Evolutionary conservation across 2,888 invertebrate species (phyloP).

Genomic region (Oscheius sp.): DNA sequence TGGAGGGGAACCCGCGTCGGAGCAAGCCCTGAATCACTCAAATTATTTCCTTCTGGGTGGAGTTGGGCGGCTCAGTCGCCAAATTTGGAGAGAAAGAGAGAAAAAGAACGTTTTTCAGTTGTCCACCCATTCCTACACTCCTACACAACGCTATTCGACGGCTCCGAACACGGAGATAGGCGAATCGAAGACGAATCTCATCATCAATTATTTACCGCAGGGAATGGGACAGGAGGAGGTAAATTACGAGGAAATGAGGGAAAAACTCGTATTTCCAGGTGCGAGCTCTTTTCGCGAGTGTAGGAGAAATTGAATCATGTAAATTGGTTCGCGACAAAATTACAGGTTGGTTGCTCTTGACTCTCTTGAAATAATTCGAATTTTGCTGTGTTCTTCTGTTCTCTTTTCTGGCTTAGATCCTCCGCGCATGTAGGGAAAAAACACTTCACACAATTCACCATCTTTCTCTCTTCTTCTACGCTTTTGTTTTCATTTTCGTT

Average conservation of each 20-base stretch:
- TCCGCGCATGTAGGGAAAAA: slow-evolving; percentile 7
- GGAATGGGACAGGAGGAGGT: slow-evolving; percentile 87
- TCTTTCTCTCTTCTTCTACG: background rate
- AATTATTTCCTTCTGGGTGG: slow-evolving; percentile 27
- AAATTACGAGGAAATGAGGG: background rate
- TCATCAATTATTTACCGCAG: slow-evolving; percentile 99
- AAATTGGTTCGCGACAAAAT: slow-evolving; percentile 98
- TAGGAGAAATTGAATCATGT: slow-evolving; percentile 98
- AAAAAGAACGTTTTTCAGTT: slow-evolving; percentile 2
- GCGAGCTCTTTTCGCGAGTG: slow-evolving; percentile 94
- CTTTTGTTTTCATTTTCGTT: slow-evolving; percentile 19
- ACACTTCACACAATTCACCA: slow-evolving; percentile 6
- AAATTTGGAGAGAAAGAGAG: background rate
- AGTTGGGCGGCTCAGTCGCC: background rate
- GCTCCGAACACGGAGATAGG: slow-evolving; percentile 60
- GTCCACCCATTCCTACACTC: slow-evolving; percentile 39
- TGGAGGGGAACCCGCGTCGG: background rate
- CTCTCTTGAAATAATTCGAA: slow-evolving; percentile 1
- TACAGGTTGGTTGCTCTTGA: slow-evolving; percentile 80
- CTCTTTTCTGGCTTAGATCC: background rate
- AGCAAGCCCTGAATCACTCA: slow-evolving; percentile 19
- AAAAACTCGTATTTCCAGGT: slow-evolving; percentile 76
- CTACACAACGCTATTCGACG: slow-evolving; percentile 54
- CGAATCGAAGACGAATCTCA: slow-evolving; percentile 87
- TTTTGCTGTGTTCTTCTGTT: background rate